A percentile compares a stretch with the other conserved stretches of the same genome.
Conservation (phyloP, 2,888 invertebrate species). For the Galeopsomyia nigrocyanea region DNA sequence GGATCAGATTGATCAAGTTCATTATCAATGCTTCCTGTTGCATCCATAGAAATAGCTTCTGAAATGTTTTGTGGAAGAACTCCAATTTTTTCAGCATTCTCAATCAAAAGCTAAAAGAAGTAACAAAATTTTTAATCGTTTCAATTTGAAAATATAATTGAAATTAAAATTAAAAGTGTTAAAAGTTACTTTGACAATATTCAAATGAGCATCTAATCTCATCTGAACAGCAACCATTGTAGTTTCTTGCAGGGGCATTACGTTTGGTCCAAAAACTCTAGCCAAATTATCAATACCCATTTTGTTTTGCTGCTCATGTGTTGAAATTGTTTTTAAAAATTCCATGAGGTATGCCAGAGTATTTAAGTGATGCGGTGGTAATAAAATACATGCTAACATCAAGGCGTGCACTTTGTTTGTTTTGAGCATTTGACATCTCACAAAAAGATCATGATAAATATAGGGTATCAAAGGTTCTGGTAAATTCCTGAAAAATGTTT, state of each 20-base stretch:
- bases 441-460: slow-evolving; percentile 81
- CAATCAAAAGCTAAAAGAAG: slow-evolving; percentile 78
- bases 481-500: slow-evolving; percentile 86
- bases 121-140: slow-evolving; percentile 5
- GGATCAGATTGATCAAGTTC: slow-evolving; percentile 61
- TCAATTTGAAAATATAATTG: slow-evolving; percentile 3
- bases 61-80: slow-evolving; percentile 76
- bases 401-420: slow-evolving; percentile 76
- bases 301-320: slow-evolving; percentile 79
- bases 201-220: slow-evolving; percentile 78
- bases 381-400: slow-evolving; percentile 77
- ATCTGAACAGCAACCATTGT: slow-evolving; percentile 72
- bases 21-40: slow-evolving; percentile 58
- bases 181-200: slow-evolving; percentile 76
- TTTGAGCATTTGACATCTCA: slow-evolving; percentile 76
- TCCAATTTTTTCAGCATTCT: slow-evolving; percentile 82
- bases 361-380: slow-evolving; percentile 84
- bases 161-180: background rate
- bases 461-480: slow-evolving; percentile 87
- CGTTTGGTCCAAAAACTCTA: slow-evolving; percentile 87
- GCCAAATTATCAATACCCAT: slow-evolving; percentile 90
- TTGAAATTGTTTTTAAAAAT: slow-evolving; percentile 80
- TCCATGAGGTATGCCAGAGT: slow-evolving; percentile 87
- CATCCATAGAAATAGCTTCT: slow-evolving; percentile 65
- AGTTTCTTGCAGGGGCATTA: slow-evolving; percentile 84